phyloP scores from a whole-genome alignment of 2,113 vertebrate species.

The human (Homo sapiens) region DNA sequence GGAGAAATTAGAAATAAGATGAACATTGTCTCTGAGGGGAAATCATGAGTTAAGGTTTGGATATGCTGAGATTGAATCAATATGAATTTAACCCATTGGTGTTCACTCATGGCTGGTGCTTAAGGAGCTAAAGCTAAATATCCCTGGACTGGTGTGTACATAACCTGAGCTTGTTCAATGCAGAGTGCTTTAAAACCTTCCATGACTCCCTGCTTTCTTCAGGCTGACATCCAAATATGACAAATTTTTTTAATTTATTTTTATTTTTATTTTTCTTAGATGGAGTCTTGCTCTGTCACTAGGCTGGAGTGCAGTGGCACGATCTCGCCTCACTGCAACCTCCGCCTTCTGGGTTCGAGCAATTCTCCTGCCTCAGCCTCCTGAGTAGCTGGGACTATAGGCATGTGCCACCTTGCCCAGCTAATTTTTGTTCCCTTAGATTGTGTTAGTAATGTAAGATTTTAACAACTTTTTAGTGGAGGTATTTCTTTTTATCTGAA shows the following conservation, averaged over 20 bases:
- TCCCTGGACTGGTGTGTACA: fast-evolving
- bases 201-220: not conserved
- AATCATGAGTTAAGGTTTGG: not conserved
- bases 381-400: no score
- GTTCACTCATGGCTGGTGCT: not conserved
- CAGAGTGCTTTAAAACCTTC: not conserved
- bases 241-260: no score
- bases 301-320: no score
- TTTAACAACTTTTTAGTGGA: not conserved
- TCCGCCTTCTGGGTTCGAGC: no score
- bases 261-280: no score
- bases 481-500: not conserved
- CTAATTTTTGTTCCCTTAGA: not conserved
- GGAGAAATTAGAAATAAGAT: not conserved
- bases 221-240: not conserved
- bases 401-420: no score
- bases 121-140: not conserved
- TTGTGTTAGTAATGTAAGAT: not conserved
- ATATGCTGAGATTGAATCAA: not conserved
- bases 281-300: no score
- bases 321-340: no score
- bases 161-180: not conserved
- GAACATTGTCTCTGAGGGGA: not conserved
- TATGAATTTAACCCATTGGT: not conserved
- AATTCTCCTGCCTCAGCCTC: no score